Base-by-base conservation (phyloP, 1,140 invertebrate genomes). In the Tetragonula clypearis region DNA sequence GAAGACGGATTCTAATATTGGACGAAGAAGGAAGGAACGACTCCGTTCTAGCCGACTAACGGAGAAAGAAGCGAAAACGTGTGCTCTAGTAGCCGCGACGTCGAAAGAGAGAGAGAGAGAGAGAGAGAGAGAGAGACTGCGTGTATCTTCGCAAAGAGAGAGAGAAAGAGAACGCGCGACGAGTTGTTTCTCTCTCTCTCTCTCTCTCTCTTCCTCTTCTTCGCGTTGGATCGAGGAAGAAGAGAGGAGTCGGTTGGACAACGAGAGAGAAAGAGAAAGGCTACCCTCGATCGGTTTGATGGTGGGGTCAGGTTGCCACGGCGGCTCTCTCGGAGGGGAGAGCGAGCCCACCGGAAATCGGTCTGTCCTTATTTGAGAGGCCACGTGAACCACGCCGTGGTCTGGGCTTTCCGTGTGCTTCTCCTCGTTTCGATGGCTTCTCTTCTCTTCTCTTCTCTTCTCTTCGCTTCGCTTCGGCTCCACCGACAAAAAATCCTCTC, bases 361-460 rank as follows among this genome's bases (percentile, higher is more conserved):
- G 92, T 93, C 91, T 91, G 83, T 93, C 90, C 90, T 92, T 93
- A 92, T 92, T 93, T 87, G 87, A 88, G 86, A 78, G 86, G 56
- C 88, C 90, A 90, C 88, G 90, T 92, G 92, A 92, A 93, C 92
- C 91, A 90, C 85, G 87, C 79, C 76, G 56, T 72, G 53, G 71
- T 73, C 75, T 84, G 68, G 80, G 62, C 81, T 86, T 90, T 81
- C 41, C 83, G 79, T 88, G 77, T 65, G 69, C 26, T 85, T 75
- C 66, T 78, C 53, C 58, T 88, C 82, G 75, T 85, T 83, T 84
- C 82, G 78, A 82, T 80, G 74, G 84, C 88, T 82, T 85, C 88
- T 5, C 41, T 49, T 49, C 41, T 49, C 41, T 49, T 49, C 41
- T 49, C 41, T 49, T 49, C 41, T 41, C 6, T 41, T 86, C 82